phyloP scores from a whole-genome alignment of 1,140 invertebrate species.

The Diprion similis region DNA sequence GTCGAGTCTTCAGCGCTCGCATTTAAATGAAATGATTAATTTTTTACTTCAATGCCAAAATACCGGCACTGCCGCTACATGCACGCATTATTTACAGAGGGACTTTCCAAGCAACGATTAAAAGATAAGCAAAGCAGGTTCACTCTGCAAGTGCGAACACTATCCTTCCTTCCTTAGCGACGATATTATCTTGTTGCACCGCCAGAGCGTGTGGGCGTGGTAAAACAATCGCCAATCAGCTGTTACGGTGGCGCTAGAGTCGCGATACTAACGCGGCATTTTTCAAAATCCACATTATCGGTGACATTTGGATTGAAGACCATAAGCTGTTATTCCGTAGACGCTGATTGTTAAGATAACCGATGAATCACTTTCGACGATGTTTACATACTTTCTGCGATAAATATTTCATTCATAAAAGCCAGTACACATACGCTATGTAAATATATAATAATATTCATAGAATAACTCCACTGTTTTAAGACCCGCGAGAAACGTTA shows the following conservation, averaged over 20 bases:
- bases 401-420: conserved; percentile 5
- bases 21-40: conserved; percentile 25
- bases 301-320: background rate
- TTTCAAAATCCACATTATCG: conserved; percentile 16
- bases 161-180: conserved; percentile 20
- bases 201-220: conserved; percentile 40
- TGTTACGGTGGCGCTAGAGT: background rate
- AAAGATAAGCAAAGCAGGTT: conserved; percentile 20
- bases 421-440: too few relatives aligned
- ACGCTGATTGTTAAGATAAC: background rate
- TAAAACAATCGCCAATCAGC: conserved; percentile 30
- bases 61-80: too few relatives aligned
- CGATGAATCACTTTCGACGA: background rate
- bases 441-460: too few relatives aligned
- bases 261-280: background rate
- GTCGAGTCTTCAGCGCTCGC: conserved; percentile 18
- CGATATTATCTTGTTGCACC: conserved; percentile 31
- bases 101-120: background rate
- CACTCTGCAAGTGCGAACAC: conserved; percentile 26
- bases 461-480: too few relatives aligned
- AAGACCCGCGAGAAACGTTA: too few relatives aligned
- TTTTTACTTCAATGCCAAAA: background rate
- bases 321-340: background rate
- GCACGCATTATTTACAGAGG: too few relatives aligned
- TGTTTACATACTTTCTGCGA: background rate